phyloP scores from a whole-genome alignment of 2,113 vertebrate species.

The Pelodiscus sinensis region DNA sequence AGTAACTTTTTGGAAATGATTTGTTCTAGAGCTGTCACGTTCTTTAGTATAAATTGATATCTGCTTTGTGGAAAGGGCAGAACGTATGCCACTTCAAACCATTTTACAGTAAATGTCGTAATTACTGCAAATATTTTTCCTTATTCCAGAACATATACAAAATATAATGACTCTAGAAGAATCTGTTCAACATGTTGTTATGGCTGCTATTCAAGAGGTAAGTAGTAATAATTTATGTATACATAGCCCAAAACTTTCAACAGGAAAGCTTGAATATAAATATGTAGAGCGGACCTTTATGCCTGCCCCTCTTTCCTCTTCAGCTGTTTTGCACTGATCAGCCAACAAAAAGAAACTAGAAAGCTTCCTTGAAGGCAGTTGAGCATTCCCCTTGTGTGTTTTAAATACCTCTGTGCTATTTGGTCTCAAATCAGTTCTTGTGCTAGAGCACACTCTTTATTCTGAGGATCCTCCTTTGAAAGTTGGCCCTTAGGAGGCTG shows the following conservation, averaged over 20 bases:
- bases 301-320: not conserved
- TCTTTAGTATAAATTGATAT: not conserved
- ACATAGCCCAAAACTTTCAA: not conserved
- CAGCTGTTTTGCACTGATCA: not conserved
- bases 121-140: not conserved
- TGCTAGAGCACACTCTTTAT: not conserved
- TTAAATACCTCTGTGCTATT: not conserved
- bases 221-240: conserved; percentile 31
- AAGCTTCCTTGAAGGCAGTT: not conserved
- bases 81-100: not conserved
- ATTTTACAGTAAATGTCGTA: not conserved
- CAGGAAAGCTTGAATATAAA: not conserved
- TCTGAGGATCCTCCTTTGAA: not conserved
- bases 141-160: conserved; percentile 91
- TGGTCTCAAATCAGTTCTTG: not conserved
- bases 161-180: conserved; percentile 98
- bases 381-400: not conserved
- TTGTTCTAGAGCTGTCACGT: not conserved
- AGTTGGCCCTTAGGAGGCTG: not conserved
- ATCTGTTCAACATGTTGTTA: conserved; percentile 97
- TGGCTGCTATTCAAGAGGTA: conserved; percentile 99
- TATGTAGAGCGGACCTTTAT: not conserved
- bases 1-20: not conserved
- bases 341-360: not conserved
- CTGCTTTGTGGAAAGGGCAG: not conserved